Percentiles rank a stretch among this genome's conserved stretches.
These are phyloP conservation scores for Clivina fossor DNA, from an alignment of 2,888 invertebrate genomes.

Conservation along the genomic window DNA sequence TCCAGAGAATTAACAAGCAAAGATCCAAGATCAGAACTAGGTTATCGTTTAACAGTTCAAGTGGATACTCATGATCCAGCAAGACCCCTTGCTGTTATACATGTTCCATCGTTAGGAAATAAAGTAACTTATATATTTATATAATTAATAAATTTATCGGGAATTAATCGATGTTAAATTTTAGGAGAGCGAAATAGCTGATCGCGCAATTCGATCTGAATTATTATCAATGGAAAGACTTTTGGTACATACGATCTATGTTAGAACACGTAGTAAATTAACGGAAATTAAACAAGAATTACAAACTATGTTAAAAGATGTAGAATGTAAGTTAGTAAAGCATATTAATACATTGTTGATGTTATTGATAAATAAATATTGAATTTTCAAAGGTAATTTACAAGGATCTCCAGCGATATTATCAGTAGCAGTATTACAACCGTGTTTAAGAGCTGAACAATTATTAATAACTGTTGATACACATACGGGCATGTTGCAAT, in stretches of 20 bases:
- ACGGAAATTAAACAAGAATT: conserved; percentile 79
- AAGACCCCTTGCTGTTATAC: conserved; percentile 71
- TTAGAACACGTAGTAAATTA: conserved; percentile 82
- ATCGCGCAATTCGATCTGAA: conserved; percentile 81
- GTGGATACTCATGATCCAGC: conserved; percentile 81
- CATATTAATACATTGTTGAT: conserved; percentile 4
- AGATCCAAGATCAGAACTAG: conserved; percentile 81
- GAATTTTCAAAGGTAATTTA: conserved; percentile 70
- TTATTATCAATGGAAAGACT: conserved; percentile 93
- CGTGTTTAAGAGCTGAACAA: conserved; percentile 89
- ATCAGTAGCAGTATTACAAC: conserved; percentile 84
- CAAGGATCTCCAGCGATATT: conserved; percentile 92
- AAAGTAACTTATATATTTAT: conserved; percentile 53
- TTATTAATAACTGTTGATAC: conserved; percentile 91
- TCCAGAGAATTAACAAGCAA: conserved; percentile 60
- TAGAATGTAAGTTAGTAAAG: conserved; percentile 62
- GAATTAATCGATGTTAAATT: conserved; percentile 32
- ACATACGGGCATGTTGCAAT: conserved; percentile 88
- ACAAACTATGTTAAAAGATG: conserved; percentile 68
- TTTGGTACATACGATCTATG: conserved; percentile 92
- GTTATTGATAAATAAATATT: conserved; percentile 18
- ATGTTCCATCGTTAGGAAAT: conserved; percentile 68
- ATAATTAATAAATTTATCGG: neutral
- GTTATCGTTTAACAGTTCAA: conserved; percentile 85
- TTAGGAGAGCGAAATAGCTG: conserved; percentile 68